These are phyloP conservation scores for Redunca redunca DNA, from an alignment of 2,113 vertebrate genomes.

Conservation along the genomic window DNA sequence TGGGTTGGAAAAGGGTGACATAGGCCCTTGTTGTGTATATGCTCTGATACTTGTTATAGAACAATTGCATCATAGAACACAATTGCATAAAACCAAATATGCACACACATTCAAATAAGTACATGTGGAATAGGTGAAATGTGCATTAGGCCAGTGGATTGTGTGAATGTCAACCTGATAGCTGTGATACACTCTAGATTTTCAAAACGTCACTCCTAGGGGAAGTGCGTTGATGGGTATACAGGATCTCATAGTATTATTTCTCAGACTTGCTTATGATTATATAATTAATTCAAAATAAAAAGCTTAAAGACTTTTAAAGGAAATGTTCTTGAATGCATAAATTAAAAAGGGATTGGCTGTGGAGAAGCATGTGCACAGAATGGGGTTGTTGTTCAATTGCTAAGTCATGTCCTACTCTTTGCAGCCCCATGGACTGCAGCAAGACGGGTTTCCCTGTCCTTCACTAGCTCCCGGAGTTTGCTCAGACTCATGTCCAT, in stretches of 20 bases:
- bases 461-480: not conserved
- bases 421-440: not conserved
- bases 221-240: not conserved
- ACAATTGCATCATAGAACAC: not conserved
- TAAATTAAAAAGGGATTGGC: not conserved
- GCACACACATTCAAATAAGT: not conserved
- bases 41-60: too few relatives aligned
- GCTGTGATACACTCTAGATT: not conserved
- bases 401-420: not conserved
- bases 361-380: rapidly evolving
- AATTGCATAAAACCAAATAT: rapidly evolving
- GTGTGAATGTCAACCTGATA: not conserved
- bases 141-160: too few relatives aligned
- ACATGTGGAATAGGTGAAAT: not conserved
- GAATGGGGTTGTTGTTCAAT: not conserved
- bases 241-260: not conserved
- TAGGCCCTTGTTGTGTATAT: rapidly evolving
- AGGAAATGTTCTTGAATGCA: not conserved
- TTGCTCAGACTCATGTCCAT: not conserved
- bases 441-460: not conserved
- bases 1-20: rapidly evolving
- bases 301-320: not conserved
- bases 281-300: not conserved
- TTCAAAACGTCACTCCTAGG: not conserved
- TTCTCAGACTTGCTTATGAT: not conserved